Percentiles rank a stretch among this genome's conserved stretches.
Evolutionary conservation across 1,140 invertebrate species (phyloP).

Genomic region (Triops cancriformis): DNA sequence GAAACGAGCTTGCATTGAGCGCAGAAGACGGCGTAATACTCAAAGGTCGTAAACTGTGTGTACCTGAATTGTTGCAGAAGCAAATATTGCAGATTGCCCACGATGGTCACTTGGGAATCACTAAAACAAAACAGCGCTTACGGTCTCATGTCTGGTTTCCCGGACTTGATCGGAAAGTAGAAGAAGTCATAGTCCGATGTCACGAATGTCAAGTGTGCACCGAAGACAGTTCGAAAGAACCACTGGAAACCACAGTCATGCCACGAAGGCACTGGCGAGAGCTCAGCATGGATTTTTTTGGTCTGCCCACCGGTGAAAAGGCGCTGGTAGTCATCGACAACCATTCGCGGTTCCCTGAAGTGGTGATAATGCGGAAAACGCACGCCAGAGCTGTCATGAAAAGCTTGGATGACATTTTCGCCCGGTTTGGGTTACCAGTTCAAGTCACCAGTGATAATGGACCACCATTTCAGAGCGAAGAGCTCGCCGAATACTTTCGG

Average conservation of each 20-base stretch:
- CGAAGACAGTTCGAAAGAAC: constrained; percentile 1
- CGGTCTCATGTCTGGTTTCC: constrained; percentile 36
- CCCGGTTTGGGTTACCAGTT: constrained; percentile 29
- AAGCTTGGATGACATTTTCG: constrained; percentile 28
- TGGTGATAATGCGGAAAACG: constrained; percentile 10
- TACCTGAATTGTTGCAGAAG: constrained; percentile 30
- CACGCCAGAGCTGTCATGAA: constrained; percentile 16
- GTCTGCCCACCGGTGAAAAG: constrained; percentile 20
- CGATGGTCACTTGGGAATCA: constrained; percentile 27
- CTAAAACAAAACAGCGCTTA: constrained; percentile 34
- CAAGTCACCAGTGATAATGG: constrained; percentile 33
- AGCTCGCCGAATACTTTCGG: constrained; percentile 29
- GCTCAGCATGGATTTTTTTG: constrained; percentile 26
- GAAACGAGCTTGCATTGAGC: not conserved
- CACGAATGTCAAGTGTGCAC: constrained; percentile 31
- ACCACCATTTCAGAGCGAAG: constrained; percentile 29
- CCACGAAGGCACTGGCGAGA: constrained; percentile 22
- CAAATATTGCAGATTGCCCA: constrained; percentile 31
- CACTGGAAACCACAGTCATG: constrained; percentile 17
- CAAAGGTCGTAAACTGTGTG: constrained; percentile 28
- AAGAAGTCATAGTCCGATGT: constrained; percentile 31
- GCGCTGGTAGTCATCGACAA: constrained; percentile 22
- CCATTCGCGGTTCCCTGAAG: constrained; percentile 23
- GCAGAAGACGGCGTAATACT: not conserved
- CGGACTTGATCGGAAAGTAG: constrained; percentile 33